Evolutionary conservation across 2,888 invertebrate genomes (phyloP).

Genomic region (Hyppa rectilinea): DNA sequence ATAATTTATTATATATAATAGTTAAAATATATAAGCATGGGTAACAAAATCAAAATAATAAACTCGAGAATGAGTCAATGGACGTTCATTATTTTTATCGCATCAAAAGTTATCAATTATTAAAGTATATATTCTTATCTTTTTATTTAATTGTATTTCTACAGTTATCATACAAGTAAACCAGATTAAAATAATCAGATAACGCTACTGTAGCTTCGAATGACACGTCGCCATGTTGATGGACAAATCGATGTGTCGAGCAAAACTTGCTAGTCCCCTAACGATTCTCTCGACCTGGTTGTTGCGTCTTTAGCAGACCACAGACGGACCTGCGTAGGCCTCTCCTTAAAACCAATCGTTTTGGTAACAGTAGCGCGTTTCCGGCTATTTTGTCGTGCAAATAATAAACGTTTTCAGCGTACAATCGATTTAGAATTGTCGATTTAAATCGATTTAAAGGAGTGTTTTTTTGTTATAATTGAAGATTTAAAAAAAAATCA

Average conservation of each 20-base stretch:
- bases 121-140: slow-evolving; percentile 5
- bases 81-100: slow-evolving; percentile 22
- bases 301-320: background rate
- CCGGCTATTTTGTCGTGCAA: background rate
- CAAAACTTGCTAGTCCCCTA: slow-evolving; percentile 26
- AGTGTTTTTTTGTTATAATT: no score
- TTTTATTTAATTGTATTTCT: slow-evolving; percentile 18
- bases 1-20: background rate
- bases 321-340: background rate
- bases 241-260: slow-evolving; percentile 40
- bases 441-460: no score
- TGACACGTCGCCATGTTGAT: slow-evolving; percentile 48
- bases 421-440: background rate
- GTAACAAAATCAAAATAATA: background rate
- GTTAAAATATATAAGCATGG: background rate
- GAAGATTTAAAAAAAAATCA: no score
- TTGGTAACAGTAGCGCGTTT: slow-evolving; percentile 13
- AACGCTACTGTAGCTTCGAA: slow-evolving; percentile 38
- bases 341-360: background rate
- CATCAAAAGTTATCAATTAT: slow-evolving; percentile 16
- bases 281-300: background rate
- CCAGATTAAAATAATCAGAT: slow-evolving; percentile 19
- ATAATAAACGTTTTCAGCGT: slow-evolving; percentile 37
- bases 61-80: slow-evolving; percentile 15
- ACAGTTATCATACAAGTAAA: slow-evolving; percentile 5